Percentiles rank a stretch among this genome's conserved stretches.
Evolutionary conservation across 2,888 invertebrate genomes (phyloP).

Genomic region (Cephus spinipes): DNA sequence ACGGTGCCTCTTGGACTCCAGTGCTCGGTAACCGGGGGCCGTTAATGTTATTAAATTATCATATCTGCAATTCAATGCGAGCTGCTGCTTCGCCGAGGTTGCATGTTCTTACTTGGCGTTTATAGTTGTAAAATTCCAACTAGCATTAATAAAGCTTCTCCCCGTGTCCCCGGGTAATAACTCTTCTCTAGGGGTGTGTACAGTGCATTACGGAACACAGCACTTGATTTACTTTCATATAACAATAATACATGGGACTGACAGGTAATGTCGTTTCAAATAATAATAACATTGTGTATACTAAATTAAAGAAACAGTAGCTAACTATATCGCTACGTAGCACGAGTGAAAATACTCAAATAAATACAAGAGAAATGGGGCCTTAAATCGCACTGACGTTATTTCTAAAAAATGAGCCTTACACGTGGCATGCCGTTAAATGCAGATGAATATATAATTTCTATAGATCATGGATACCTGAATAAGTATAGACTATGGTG

Average conservation of each 20-base stretch:
- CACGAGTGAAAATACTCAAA: background rate
- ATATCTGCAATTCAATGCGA: conserved; percentile 26
- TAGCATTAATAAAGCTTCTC: conserved; percentile 8
- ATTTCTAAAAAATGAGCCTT: background rate
- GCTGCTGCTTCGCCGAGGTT: conserved; percentile 34
- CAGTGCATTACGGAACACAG: background rate
- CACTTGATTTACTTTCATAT: background rate
- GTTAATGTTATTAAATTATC: conserved; percentile 24
- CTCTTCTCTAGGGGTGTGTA: conserved; percentile 4
- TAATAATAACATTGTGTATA: background rate
- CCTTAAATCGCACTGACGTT: background rate
- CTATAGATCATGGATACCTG: conserved; percentile 43
- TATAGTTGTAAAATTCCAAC: conserved; percentile 12
- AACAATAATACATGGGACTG: background rate
- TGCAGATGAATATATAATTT: conserved; percentile 37
- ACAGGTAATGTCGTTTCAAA: background rate
- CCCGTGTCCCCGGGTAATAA: background rate
- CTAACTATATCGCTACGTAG: background rate
- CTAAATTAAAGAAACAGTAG: background rate
- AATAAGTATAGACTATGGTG: conserved; percentile 57
- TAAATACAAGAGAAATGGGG: background rate
- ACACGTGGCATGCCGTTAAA: background rate
- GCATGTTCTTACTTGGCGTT: conserved; percentile 37
- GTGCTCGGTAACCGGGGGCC: conserved; percentile 3
- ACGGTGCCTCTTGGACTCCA: background rate